Base-by-base conservation (phyloP, 1,140 invertebrate genomes). In the Scylla paramamosain region DNA sequence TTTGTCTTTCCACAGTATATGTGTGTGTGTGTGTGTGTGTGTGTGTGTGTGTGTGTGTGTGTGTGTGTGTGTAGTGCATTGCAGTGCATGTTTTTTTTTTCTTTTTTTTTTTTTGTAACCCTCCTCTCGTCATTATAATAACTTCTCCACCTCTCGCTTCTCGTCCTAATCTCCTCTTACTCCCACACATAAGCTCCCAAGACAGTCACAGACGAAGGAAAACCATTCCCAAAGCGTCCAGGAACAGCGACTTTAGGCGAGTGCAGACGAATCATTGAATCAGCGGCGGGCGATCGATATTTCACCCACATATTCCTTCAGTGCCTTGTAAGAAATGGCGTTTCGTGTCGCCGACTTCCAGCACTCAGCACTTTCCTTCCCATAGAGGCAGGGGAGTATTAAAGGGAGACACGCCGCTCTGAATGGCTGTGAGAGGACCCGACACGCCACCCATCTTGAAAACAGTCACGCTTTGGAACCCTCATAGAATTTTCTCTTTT, bases 331-430 rank as follows among this genome's bases (percentile, higher is more conserved):
- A 77, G 67, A 20, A 20, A 77, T 77, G 67, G 67, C 20, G 67
- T 77, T n/a, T 77, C 67, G 67, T n/a, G 67, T 7, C 25, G 67
- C 67, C 10, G 6, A 25, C 4, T 77, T 77, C 0, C 67, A 77
- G 67, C 67, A 77, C 67, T 77, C 67, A n/a, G 67, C 67, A 77
- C 67, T 77, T 77, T 77, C n/a, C 67, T n/a, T 77, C 67, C 67
- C 67, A n/a, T 77, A 25, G 20, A 77, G 12, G 67, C n/a, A 20
- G 67, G 4, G 12, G 12, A n/a, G 6, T 77, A 25, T 77, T n/a
- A 77, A 77, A n/a, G 67, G 67, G 67, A 59, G 20, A 8, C 12
- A 59, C 10, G 52, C 52, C 52, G 20, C 20, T 59, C 2, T 59
- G 52, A 59, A 59, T 12, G 52, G 52, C 12, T 12, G 2, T 59